These are phyloP conservation scores for Balanococcus diminutus DNA, from an alignment of 2,888 invertebrate species.

Conservation along the genomic window DNA sequence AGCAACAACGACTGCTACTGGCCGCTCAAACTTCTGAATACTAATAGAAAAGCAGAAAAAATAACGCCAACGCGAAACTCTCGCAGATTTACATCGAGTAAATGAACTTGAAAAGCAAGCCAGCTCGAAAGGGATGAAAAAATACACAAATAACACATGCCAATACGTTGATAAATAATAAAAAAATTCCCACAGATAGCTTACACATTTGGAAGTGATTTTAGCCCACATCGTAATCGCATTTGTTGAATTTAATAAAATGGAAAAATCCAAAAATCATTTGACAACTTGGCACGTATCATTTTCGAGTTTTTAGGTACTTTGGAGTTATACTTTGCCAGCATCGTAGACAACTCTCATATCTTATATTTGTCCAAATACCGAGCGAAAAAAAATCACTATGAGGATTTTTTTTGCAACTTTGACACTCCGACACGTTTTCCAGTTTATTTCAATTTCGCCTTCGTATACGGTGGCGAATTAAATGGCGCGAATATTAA, in stretches of 20 bases:
- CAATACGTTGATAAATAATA: neutral
- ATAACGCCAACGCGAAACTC: conserved; percentile 11
- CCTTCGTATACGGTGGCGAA: neutral
- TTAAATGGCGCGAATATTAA: conserved; percentile 39
- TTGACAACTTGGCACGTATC: conserved; percentile 24
- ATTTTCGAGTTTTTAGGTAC: neutral
- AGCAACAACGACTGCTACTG: neutral
- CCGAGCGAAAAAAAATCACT: neutral
- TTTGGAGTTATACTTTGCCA: neutral
- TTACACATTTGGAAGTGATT: neutral
- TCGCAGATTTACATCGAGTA: conserved; percentile 29
- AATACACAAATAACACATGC: neutral
- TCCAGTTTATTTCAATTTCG: conserved; percentile 5
- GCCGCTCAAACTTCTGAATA: conserved; percentile 8
- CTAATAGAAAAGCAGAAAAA: no score
- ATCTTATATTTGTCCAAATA: conserved; percentile 6
- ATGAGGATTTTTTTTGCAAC: neutral
- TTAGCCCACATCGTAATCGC: neutral
- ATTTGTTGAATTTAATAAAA: conserved; percentile 24
- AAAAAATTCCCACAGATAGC: conserved; percentile 22
- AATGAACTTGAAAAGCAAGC: neutral
- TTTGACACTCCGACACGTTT: neutral
- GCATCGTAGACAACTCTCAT: neutral
- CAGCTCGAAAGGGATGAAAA: neutral
- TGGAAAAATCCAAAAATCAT: conserved; percentile 20